Conservation (phyloP, 2,113 vertebrate species). For the Paradisaea rubra region DNA sequence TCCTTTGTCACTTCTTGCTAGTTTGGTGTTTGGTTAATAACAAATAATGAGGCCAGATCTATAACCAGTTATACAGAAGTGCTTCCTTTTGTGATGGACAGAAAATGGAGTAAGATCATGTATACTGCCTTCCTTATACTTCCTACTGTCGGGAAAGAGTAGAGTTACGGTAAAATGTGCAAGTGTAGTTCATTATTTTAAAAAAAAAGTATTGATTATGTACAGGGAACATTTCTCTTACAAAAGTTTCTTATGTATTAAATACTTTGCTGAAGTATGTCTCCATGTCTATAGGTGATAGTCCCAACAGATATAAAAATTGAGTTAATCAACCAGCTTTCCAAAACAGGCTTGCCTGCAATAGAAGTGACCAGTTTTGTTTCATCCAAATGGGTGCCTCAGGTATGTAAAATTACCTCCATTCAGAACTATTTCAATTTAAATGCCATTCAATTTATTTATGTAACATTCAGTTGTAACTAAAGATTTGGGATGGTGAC, state of each 20-base stretch:
- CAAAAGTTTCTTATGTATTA: not conserved
- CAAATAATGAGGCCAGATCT: not conserved
- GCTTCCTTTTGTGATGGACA: not conserved
- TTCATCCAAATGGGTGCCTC: slow-evolving; percentile 92
- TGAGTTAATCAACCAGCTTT: slow-evolving; percentile 89
- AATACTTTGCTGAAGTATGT: not conserved
- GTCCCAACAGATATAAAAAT: slow-evolving; percentile 89
- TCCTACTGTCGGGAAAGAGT: not conserved
- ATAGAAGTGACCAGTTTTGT: slow-evolving; percentile 96
- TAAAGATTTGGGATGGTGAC: not conserved
- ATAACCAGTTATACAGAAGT: not conserved
- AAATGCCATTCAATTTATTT: not conserved
- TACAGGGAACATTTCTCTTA: not conserved
- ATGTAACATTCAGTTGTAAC: not conserved
- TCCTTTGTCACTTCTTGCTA: not conserved
- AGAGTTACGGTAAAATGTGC: not conserved
- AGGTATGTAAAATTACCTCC: slow-evolving; percentile 74
- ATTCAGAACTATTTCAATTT: not conserved
- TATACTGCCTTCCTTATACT: not conserved
- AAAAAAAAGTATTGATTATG: not conserved
- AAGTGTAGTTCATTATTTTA: not conserved
- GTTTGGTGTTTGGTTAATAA: not conserved
- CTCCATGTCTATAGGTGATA: slow-evolving; percentile 74
- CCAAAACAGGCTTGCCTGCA: slow-evolving; percentile 84
- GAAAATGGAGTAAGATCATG: not conserved